Percentiles rank a stretch among this genome's conserved stretches.
Conservation (phyloP, 2,797 vertebrate species). For the Bovichtus diacanthus region DNA sequence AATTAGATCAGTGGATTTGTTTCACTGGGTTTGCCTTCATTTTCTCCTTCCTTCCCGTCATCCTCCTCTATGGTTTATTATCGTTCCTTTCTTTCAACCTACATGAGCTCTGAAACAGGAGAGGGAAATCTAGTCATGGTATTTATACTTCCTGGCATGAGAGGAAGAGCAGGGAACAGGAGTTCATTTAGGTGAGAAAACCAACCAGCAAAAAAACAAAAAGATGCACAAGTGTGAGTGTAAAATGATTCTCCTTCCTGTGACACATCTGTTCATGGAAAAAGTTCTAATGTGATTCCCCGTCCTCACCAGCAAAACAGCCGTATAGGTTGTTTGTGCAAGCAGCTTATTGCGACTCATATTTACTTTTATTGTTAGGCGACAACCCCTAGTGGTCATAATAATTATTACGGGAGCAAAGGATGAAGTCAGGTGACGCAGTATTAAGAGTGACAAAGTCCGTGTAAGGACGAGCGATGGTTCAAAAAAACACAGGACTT, state of each 20-base stretch:
- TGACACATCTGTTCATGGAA: not conserved
- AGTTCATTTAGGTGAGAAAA: not conserved
- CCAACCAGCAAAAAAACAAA: not conserved
- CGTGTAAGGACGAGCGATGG: too few relatives aligned
- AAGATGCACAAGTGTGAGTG: not conserved
- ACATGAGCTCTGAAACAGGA: conserved; percentile 13
- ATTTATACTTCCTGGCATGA: conserved; percentile 1
- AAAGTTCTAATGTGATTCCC: not conserved
- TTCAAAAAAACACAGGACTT: too few relatives aligned
- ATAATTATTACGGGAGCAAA: too few relatives aligned
- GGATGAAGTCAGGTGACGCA: too few relatives aligned
- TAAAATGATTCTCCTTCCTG: not conserved
- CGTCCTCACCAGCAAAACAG: too few relatives aligned
- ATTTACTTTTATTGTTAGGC: too few relatives aligned
- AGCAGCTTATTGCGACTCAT: too few relatives aligned
- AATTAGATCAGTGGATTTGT: conserved; percentile 52
- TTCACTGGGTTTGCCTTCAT: conserved; percentile 32
- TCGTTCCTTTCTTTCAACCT: conserved; percentile 20
- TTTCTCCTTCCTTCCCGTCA: conserved; percentile 23
- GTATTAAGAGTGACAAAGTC: too few relatives aligned
- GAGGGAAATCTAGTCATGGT: conserved; percentile 10
- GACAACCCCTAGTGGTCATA: too few relatives aligned
- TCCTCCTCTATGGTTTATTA: not conserved
- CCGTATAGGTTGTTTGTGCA: too few relatives aligned
- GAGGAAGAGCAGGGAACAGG: not conserved